Evolutionary conservation across 2,113 vertebrate genomes (phyloP).

Genomic region (Lophura nycthemera): DNA sequence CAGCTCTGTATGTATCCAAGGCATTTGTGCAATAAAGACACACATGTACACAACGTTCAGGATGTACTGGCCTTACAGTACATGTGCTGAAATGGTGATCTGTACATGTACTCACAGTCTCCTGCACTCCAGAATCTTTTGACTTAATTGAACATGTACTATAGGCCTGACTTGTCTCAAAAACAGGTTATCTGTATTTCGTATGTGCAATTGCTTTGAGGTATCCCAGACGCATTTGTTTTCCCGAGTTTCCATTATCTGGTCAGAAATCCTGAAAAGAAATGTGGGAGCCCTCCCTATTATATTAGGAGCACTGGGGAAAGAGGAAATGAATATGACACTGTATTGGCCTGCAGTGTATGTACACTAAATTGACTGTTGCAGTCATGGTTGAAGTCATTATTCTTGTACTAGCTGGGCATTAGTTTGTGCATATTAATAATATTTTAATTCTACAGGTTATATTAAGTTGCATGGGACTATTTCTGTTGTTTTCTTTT

Average conservation of each 20-base stretch:
- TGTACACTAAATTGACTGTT: constrained; percentile 20
- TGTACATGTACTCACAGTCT: neutral
- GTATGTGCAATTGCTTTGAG: neutral
- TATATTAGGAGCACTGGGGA: neutral
- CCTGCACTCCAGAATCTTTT: constrained; percentile 16
- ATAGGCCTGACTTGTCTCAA: constrained; percentile 44
- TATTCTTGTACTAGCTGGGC: neutral
- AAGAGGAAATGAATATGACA: constrained; percentile 8
- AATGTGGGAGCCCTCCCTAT: constrained; percentile 6
- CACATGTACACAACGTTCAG: rapidly evolving
- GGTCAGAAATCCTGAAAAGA: constrained; percentile 19
- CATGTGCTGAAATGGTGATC: neutral
- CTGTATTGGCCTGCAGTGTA: neutral
- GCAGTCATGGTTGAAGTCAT: constrained; percentile 1
- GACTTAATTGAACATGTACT: constrained; percentile 28
- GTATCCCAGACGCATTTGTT: constrained; percentile 50
- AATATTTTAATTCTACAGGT: constrained; percentile 16
- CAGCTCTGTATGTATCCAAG: neutral
- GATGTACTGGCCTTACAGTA: neutral
- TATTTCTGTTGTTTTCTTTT: neutral
- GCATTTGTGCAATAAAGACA: neutral
- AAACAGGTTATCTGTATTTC: constrained; percentile 59
- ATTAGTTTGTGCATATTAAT: neutral
- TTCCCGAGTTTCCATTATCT: neutral
- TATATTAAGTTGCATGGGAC: neutral